A percentile compares a stretch with the other conserved stretches of the same genome.
Evolutionary conservation across 2,888 invertebrate genomes (phyloP).

Genomic region (Argynnis bischoffii): DNA sequence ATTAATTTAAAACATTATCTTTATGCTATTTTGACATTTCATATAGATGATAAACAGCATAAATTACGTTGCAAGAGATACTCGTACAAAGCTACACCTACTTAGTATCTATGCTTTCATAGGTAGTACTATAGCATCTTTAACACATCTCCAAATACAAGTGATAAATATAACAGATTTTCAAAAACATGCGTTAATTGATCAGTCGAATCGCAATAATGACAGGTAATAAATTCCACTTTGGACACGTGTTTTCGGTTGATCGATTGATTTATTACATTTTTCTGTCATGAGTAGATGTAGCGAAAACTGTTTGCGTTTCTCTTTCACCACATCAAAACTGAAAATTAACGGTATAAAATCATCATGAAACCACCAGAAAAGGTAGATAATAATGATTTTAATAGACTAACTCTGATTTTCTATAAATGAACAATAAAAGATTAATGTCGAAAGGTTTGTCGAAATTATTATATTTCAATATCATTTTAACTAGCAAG

Average conservation of each 20-base stretch:
- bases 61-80: slow-evolving; percentile 3
- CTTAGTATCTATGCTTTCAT: slow-evolving; percentile 17
- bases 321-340: neutral
- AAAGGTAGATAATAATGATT: no score
- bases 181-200: slow-evolving; percentile 56
- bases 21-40: slow-evolving; percentile 30
- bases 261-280: slow-evolving; percentile 51
- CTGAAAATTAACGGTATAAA: neutral
- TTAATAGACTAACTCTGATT: no score
- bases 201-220: slow-evolving; percentile 62
- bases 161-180: slow-evolving; percentile 52
- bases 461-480: no score
- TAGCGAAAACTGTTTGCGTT: slow-evolving; percentile 20
- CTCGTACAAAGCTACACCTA: neutral
- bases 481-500: neutral
- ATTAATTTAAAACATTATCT: slow-evolving; percentile 34
- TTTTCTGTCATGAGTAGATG: slow-evolving; percentile 42
- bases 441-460: no score
- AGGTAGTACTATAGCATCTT: slow-evolving; percentile 21
- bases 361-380: neutral
- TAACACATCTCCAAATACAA: slow-evolving; percentile 44
- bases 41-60: slow-evolving; percentile 4
- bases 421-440: no score
- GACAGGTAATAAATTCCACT: slow-evolving; percentile 64
- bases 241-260: slow-evolving; percentile 46